Evolutionary conservation across 1,140 invertebrate species (phyloP).

Genomic region (Leucophenga varia): DNA sequence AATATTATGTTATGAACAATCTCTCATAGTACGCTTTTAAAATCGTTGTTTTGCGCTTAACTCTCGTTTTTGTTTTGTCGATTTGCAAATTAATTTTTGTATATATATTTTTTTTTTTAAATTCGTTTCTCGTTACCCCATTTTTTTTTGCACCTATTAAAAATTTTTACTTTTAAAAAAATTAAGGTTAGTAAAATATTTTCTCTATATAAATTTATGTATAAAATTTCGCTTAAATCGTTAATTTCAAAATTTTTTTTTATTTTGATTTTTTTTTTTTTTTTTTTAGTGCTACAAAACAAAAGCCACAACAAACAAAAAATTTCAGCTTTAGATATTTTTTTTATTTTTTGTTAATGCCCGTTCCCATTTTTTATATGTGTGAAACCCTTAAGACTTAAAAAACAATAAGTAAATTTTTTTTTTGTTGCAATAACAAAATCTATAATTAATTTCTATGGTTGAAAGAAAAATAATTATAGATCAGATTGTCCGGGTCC

Average conservation of each 20-base stretch:
- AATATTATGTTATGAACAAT: too few species aligned
- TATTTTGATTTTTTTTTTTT: too few species aligned
- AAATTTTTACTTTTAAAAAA: slow-evolving; percentile 19
- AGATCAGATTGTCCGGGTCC: slow-evolving; percentile 56
- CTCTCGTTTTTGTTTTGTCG: slow-evolving; percentile 32
- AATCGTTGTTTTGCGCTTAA: too few species aligned
- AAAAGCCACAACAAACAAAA: too few species aligned
- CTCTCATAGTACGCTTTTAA: too few species aligned
- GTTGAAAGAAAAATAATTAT: slow-evolving; percentile 54
- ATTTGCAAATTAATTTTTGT: slow-evolving; percentile 13
- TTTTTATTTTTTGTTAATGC: slow-evolving; percentile 29
- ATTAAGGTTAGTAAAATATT: slow-evolving; percentile 43
- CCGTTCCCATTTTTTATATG: slow-evolving; percentile 36
- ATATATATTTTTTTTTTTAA: slow-evolving; percentile 19
- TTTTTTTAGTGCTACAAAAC: too few species aligned
- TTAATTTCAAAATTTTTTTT: slow-evolving; percentile 25
- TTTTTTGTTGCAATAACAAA: slow-evolving; percentile 21
- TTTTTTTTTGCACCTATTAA: slow-evolving; percentile 16
- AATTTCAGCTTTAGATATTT: too few species aligned
- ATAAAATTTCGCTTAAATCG: slow-evolving; percentile 22
- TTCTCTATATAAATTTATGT: slow-evolving; percentile 37
- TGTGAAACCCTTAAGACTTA: slow-evolving; percentile 35
- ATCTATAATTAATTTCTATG: slow-evolving; percentile 57
- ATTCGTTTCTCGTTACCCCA: slow-evolving; percentile 50
- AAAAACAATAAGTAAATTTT: too few species aligned